Base-by-base conservation (phyloP, 2,113 vertebrate genomes). In the Pygoscelis adeliae region DNA sequence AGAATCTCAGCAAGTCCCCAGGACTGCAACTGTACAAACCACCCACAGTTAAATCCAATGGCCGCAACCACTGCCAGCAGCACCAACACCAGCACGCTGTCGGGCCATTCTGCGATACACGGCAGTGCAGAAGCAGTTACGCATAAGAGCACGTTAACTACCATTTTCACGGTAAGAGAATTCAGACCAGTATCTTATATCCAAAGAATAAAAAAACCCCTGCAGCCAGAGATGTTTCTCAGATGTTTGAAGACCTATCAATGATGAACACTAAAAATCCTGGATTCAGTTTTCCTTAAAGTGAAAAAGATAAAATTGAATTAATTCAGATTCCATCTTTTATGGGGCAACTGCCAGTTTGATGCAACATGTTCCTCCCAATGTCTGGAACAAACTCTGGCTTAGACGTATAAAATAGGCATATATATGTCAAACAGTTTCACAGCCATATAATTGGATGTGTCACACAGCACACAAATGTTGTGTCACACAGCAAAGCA, bases 21-120 rank as follows among this genome's bases (percentile, higher is more conserved):
- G 44, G 70, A 50, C 32, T 5, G n/a, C 32, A 16, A 8, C 70
- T 18, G 21, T 6, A 10, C 32, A 16, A 30, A 29, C 25, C 50
- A 32, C 4, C 25, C 8, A 1, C 9, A 9, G 69, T 2, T 15
- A 11, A 14, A 20, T 2, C 30, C 6, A 1, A 9, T 1, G 3
- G 67, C 50, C 30, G 4, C 59, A 3, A 5, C 40, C 50, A 13
- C 66, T 5, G 4, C 36, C n/a, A 22, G 61, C 15, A 16, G 11
- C 26, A 16, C 53, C 36, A 29, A 18, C 19, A 15, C 29, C 50
- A 7, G 34, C 53, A 7, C 11, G 2, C 47, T 3, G 15, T 13
- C 3, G 22, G 27, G 29, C n/a, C 6, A 1, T 10, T 4, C 34
- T 5, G 27, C 6, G 3, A 19, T 1, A 11, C 2, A 11, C 1